Conservation (phyloP, 2,113 vertebrate species). For the Dicaeum eximium region DNA sequence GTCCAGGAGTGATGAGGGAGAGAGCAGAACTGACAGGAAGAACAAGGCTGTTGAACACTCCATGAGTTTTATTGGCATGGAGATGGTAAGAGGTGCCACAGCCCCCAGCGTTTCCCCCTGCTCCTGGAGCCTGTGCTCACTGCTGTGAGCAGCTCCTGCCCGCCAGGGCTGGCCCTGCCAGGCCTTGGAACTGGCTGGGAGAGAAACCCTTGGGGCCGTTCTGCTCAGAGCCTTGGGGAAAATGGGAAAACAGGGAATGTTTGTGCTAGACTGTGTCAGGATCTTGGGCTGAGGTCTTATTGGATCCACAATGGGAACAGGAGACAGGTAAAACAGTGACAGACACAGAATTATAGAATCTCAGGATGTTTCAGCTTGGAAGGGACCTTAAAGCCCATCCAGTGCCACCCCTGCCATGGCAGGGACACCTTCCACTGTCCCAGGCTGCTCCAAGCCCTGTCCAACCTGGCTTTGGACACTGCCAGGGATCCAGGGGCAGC, state of each 20-base stretch:
- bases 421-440: neutral
- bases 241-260: neutral
- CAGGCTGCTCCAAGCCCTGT: neutral
- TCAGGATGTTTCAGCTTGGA: no score
- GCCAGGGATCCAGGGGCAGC: neutral
- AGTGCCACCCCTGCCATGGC: neutral
- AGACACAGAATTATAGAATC: neutral
- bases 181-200: neutral
- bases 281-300: neutral
- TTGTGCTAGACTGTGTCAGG: neutral
- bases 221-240: neutral
- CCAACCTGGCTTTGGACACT: neutral
- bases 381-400: rapidly evolving
- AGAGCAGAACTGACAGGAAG: neutral
- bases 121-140: rapidly evolving
- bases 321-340: neutral
- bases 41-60: neutral
- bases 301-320: neutral
- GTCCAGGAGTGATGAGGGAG: conserved; percentile 13
- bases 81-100: neutral
- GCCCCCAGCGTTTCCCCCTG: rapidly evolving
- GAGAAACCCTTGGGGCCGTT: neutral
- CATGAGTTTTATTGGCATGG: neutral
- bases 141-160: neutral
- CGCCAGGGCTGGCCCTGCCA: neutral